Evolutionary conservation across 2,888 invertebrate genomes (phyloP).

Genomic region (Hypena proboscidalis): DNA sequence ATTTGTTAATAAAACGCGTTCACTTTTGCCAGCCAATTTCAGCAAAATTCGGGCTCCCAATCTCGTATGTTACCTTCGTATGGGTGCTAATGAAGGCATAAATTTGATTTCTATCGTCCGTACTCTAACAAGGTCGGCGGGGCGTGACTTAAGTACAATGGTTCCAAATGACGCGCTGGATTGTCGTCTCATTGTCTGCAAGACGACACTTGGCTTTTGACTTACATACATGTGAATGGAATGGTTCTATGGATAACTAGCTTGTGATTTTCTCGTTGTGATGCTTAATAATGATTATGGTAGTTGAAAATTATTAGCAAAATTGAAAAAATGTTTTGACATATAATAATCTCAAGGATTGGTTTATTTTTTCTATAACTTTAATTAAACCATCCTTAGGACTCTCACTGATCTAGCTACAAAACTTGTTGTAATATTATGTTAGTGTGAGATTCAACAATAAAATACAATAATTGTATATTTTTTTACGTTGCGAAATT

Average conservation of each 20-base stretch:
- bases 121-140: conserved; percentile 22
- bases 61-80: conserved; percentile 9
- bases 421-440: too few species aligned
- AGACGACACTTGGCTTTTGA: conserved; percentile 2
- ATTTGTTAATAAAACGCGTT: not conserved
- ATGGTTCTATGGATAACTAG: not conserved
- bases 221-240: not conserved
- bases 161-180: conserved; percentile 23
- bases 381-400: too few species aligned
- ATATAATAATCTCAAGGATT: too few species aligned
- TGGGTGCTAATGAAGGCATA: conserved; percentile 33
- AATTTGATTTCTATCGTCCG: conserved; percentile 34
- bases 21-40: not conserved
- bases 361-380: too few species aligned
- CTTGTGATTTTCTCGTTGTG: too few species aligned
- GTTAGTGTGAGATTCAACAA: too few species aligned
- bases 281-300: too few species aligned
- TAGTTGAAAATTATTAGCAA: too few species aligned
- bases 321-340: too few species aligned
- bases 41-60: conserved; percentile 3
- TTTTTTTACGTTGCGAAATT: too few species aligned
- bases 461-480: too few species aligned
- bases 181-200: conserved; percentile 30
- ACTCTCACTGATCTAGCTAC: too few species aligned
- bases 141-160: conserved; percentile 30